phyloP scores from a whole-genome alignment of 2,888 invertebrate species.

The Mythimna ferrago region DNA sequence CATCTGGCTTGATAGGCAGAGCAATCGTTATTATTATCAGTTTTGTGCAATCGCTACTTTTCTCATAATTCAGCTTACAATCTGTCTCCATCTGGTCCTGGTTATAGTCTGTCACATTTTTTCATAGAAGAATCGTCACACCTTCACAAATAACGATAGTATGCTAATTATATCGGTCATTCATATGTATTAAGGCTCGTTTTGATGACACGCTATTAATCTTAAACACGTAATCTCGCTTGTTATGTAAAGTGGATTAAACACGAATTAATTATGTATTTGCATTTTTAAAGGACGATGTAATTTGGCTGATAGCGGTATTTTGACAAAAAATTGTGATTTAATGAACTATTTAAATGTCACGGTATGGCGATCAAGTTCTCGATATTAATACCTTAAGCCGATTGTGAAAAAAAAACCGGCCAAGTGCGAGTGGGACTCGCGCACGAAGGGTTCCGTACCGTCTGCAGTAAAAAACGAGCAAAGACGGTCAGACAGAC shows the following conservation, averaged over 20 bases:
- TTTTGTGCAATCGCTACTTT: neutral
- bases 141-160: conserved; percentile 17
- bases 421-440: no score
- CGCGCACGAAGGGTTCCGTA: no score
- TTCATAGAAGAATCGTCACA: conserved; percentile 26
- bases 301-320: conserved; percentile 17
- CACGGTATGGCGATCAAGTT: neutral
- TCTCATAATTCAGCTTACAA: neutral
- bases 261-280: conserved; percentile 45
- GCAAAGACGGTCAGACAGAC: no score
- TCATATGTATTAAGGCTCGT: conserved; percentile 41
- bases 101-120: neutral
- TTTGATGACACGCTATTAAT: conserved; percentile 51
- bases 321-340: conserved; percentile 18
- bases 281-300: conserved; percentile 35
- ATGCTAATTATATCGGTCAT: conserved; percentile 49
- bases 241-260: conserved; percentile 42
- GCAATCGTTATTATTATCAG: neutral
- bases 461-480: no score
- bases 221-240: conserved; percentile 38
- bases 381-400: conserved; percentile 15
- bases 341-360: conserved; percentile 10
- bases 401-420: conserved; percentile 1
- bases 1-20: neutral
- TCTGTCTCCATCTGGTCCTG: no score